Percentiles rank a stretch among this genome's conserved stretches.
phyloP scores from a whole-genome alignment of 2,113 vertebrate species.

The Ptychochromis oligacanthus region DNA sequence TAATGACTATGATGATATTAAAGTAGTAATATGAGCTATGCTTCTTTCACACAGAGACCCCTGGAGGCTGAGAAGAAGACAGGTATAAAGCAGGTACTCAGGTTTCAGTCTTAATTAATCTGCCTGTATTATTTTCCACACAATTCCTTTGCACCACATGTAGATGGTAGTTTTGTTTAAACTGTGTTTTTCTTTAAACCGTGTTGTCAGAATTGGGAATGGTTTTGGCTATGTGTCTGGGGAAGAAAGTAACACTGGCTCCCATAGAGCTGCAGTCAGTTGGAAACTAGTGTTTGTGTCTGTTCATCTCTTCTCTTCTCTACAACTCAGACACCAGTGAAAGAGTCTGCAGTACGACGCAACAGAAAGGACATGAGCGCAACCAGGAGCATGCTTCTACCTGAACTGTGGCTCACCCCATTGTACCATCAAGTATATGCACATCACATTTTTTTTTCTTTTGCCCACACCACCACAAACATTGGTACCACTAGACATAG shows the following conservation, averaged over 20 bases:
- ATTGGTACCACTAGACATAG: not conserved
- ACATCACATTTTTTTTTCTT: not conserved
- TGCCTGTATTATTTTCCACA: not conserved
- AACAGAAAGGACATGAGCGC: not conserved
- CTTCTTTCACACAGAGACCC: not conserved
- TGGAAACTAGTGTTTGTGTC: not conserved
- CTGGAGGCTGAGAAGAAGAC: not conserved
- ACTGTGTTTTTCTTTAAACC: no score
- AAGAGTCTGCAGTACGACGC: not conserved
- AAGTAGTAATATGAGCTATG: not conserved
- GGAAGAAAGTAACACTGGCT: not conserved
- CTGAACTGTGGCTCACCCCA: not conserved
- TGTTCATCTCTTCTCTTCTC: not conserved
- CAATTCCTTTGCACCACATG: not conserved
- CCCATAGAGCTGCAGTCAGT: not conserved
- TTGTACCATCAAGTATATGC: not conserved
- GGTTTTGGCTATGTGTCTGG: not conserved
- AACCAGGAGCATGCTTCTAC: not conserved
- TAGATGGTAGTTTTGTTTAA: not conserved
- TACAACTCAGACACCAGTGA: not conserved
- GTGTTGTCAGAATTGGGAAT: not conserved
- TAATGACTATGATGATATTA: not conserved
- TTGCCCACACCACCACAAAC: not conserved
- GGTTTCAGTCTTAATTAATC: not conserved
- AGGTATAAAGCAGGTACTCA: not conserved